phyloP scores from a whole-genome alignment of 2,113 vertebrate species.

The Barnardius zonarius region DNA sequence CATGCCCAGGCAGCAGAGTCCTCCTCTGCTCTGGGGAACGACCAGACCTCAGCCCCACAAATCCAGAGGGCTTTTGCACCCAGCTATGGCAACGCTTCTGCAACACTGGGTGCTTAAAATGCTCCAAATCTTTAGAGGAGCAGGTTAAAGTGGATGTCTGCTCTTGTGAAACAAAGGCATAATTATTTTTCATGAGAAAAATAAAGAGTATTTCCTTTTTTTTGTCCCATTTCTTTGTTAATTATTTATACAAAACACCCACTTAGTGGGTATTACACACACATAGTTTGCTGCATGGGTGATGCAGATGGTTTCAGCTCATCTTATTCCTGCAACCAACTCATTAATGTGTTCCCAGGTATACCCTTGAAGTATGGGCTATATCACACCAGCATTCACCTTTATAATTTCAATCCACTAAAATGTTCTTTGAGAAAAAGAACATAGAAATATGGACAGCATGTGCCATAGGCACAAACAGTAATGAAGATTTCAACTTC shows the following conservation, averaged over 20 bases:
- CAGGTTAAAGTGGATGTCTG: background rate
- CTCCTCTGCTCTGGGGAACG: background rate
- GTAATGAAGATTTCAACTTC: background rate
- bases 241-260: background rate
- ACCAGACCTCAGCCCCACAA: background rate
- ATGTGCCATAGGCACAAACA: background rate
- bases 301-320: background rate
- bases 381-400: background rate
- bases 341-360: background rate
- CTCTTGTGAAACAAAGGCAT: background rate
- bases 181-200: background rate
- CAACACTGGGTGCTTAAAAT: background rate
- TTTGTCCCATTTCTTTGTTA: background rate
- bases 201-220: background rate
- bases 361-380: background rate
- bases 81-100: background rate
- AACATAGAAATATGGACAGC: background rate
- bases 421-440: background rate
- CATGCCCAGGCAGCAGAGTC: background rate
- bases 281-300: rapidly evolving
- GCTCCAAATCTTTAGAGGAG: background rate
- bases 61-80: rapidly evolving
- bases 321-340: background rate
- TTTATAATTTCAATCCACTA: background rate
- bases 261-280: background rate